These are phyloP conservation scores for Sciaenops ocellatus DNA, from an alignment of 2,797 vertebrate species.

Conservation along the genomic window DNA sequence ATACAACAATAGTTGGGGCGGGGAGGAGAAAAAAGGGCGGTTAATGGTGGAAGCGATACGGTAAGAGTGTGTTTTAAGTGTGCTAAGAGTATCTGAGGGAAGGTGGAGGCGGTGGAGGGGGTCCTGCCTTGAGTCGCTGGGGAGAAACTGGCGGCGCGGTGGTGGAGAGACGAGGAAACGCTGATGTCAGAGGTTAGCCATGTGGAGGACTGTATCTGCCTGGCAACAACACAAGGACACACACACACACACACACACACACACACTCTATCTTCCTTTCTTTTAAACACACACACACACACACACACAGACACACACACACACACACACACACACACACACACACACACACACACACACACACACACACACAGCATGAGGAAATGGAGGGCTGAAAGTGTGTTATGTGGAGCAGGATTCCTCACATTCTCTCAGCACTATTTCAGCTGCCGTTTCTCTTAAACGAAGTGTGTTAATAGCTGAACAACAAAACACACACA, in stretches of 20 bases:
- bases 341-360: slow-evolving; percentile 5
- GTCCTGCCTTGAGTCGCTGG: slow-evolving; percentile 65
- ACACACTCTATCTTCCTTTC: slow-evolving; percentile 24
- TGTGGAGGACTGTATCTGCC: slow-evolving; percentile 79
- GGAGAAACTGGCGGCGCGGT: slow-evolving; percentile 61
- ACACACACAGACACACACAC: slow-evolving; percentile 22
- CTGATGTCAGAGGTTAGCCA: slow-evolving; percentile 86
- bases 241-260: slow-evolving; percentile 26
- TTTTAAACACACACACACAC: slow-evolving; percentile 18
- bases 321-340: too few species aligned
- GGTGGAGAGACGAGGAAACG: slow-evolving; percentile 71
- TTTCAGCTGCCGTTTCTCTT: slow-evolving; percentile 54
- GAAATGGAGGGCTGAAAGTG: slow-evolving; percentile 65
- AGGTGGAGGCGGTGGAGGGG: slow-evolving; percentile 7
- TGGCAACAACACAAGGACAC: slow-evolving; percentile 79
- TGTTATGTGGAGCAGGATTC: slow-evolving; percentile 60
- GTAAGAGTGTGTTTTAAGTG: slow-evolving; percentile 56
- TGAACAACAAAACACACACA: slow-evolving; percentile 4
- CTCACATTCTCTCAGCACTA: slow-evolving; percentile 52
- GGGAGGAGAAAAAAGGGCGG: slow-evolving; percentile 48
- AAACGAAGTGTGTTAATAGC: slow-evolving; percentile 25
- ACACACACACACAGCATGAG: slow-evolving; percentile 42
- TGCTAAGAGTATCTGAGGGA: slow-evolving; percentile 42
- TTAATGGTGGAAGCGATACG: slow-evolving; percentile 63
- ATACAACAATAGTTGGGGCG: slow-evolving; percentile 70